Evolutionary conservation across 2,797 vertebrate genomes (phyloP), one percentile per base, ranked within the genome.

Genomic region (Pseudopleuronectes americanus): DNA sequence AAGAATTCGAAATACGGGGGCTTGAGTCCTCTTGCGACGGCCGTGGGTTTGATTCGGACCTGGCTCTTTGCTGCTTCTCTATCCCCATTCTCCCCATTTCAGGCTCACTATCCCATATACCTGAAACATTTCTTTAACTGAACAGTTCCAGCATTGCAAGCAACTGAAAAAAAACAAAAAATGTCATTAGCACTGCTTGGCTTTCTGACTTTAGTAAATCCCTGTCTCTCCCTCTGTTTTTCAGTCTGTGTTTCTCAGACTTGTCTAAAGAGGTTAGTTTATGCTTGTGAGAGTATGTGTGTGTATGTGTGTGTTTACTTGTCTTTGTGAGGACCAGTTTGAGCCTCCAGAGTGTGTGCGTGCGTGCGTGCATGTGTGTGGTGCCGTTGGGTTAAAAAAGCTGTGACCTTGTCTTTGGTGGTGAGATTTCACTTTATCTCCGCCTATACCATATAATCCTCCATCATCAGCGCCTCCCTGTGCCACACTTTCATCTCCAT

Each of bases 401-500:
- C 56, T 64, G 61, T 83, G 81, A 88, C 86, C 82, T 68, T 68
- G 41, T 53, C 64, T 82, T 64, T 79, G 64, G 77, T 79, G 75
- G 41, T 24, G 63, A 76, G 77, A 76, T 64, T 78, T 79, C 57
- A 36, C 78, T 79, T 79, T 68, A 48, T 61, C n/a, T 68, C 76
- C 70, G 52, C 66, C 57, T 55, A 80, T 81, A 57, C 79, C 51
- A 59, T 68, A 56, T 90, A 90, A 92, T 89, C 87, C 84, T 86
- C 78, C 51, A 38, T 85, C 79, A 87, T 87, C 84, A 80, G 73
- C 84, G 65, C 81, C 79, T 85, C 83, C 47, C 7, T 48, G 43
- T 48, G 54, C 65, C 76, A 82, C 31, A 58, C 88, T 88, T 91
- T 91, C 82, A 89, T 88, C 87, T 87, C 69, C 60, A 66, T 72